phyloP scores from a whole-genome alignment of 2,113 vertebrate species.

The Hippocampus abdominalis region DNA sequence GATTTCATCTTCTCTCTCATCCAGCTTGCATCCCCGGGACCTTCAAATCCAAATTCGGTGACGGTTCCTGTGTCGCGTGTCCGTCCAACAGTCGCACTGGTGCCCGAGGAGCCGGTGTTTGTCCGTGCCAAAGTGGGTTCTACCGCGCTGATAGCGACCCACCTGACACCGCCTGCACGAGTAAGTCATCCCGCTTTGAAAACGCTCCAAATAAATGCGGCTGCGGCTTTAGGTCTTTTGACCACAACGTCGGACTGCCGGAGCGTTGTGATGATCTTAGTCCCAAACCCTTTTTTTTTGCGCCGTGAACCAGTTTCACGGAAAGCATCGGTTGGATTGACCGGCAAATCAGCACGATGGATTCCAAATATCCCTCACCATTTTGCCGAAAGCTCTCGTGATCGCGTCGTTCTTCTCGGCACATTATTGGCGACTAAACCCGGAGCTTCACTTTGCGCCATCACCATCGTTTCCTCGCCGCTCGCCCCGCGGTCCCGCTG shows the following conservation, averaged over 20 bases:
- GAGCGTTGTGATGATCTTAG: neutral
- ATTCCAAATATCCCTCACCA: no score
- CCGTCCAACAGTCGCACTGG: constrained; percentile 87
- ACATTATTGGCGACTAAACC: no score
- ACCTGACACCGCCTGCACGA: constrained; percentile 88
- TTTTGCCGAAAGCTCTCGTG: no score
- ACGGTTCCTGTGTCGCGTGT: constrained; percentile 84
- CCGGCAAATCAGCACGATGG: no score
- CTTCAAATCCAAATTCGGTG: constrained; percentile 94
- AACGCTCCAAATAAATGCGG: neutral
- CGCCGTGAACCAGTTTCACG: neutral
- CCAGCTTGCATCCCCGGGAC: constrained; percentile 85
- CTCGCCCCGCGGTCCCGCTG: no score
- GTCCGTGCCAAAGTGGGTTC: constrained; percentile 86
- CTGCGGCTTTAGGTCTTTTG: neutral
- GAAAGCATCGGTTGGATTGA: neutral
- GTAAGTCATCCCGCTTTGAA: constrained; percentile 73
- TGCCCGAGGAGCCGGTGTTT: constrained; percentile 81
- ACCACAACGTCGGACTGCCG: neutral
- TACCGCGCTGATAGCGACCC: constrained; percentile 88
- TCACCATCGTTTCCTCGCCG: no score
- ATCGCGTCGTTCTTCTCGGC: no score
- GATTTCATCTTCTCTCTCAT: constrained; percentile 2
- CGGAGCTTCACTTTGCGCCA: no score
- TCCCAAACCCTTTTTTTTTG: neutral